Conservation (phyloP, 2,888 invertebrate species). For the Watsonalla binaria region DNA sequence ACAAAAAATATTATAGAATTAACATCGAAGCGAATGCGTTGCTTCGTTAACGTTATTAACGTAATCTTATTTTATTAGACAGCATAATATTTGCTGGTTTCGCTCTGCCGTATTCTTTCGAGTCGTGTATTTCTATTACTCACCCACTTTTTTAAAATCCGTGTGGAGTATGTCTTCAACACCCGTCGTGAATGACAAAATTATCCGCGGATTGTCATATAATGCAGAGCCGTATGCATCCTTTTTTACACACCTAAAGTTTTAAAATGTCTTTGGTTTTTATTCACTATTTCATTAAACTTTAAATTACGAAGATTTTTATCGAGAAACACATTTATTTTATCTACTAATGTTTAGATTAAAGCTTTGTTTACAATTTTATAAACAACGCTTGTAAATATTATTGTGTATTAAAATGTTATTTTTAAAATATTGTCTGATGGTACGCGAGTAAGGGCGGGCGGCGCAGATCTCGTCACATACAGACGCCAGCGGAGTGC, state of each 20-base stretch:
- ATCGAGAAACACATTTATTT: conserved; percentile 2
- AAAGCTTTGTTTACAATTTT: conserved; percentile 8
- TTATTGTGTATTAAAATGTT: conserved; percentile 13
- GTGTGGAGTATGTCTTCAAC: conserved; percentile 27
- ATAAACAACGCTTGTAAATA: conserved; percentile 13
- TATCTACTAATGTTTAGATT: conserved; percentile 10
- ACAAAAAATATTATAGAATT: too few relatives aligned
- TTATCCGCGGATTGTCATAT: conserved; percentile 18
- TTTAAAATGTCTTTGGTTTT: conserved; percentile 16
- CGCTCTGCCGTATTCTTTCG: background rate
- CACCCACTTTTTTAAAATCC: conserved; percentile 64
- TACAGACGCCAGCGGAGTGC: conserved; percentile 31
- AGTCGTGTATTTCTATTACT: conserved; percentile 35
- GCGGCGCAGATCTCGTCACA: conserved; percentile 33
- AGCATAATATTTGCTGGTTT: too few relatives aligned
- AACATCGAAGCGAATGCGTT: too few relatives aligned
- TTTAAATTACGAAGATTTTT: background rate
- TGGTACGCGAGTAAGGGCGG: conserved; percentile 30
- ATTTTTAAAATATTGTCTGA: conserved; percentile 19
- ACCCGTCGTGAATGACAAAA: conserved; percentile 34
- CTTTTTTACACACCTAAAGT: conserved; percentile 28
- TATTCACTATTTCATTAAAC: background rate
- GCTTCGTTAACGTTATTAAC: too few relatives aligned
- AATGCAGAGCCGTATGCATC: conserved; percentile 25
- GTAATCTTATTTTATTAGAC: too few relatives aligned